Percentiles rank a stretch among this genome's conserved stretches.
phyloP scores from a whole-genome alignment of 2,797 vertebrate genomes.

The Thamnophis elegans region DNA sequence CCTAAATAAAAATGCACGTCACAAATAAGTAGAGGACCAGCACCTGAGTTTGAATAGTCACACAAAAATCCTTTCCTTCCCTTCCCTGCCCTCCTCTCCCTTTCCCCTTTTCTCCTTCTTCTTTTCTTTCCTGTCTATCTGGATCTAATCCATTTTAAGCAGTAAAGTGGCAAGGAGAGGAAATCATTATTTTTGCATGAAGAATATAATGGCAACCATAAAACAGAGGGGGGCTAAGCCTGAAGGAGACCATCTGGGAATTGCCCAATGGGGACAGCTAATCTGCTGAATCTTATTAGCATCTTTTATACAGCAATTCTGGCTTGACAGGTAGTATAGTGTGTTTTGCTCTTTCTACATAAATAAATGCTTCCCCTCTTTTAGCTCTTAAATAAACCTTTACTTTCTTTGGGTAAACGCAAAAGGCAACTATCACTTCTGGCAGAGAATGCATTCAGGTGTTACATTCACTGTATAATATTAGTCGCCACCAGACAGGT shows the following conservation, averaged over 20 bases:
- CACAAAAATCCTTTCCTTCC: conserved; percentile 15
- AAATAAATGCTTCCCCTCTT: neutral
- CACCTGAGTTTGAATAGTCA: neutral
- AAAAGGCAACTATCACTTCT: neutral
- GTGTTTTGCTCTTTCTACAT: neutral
- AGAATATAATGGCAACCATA: conserved; percentile 34
- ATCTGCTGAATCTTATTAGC: conserved; percentile 28
- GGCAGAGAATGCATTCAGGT: neutral
- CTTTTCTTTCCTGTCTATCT: conserved; percentile 31
- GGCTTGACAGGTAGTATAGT: neutral
- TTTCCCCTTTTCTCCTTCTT: neutral
- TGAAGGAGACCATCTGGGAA: conserved; percentile 21
- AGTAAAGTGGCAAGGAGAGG: conserved; percentile 30
- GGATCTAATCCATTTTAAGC: conserved; percentile 31
- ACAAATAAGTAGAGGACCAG: conserved; percentile 38
- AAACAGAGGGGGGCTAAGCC: conserved; percentile 23
- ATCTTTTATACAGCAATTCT: neutral
- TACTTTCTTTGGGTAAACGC: neutral
- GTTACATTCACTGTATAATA: neutral
- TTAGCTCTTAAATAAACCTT: conserved; percentile 12
- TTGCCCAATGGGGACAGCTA: neutral
- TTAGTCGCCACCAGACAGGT: neutral
- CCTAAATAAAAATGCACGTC: conserved; percentile 46
- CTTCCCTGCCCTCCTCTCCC: neutral
- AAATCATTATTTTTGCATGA: neutral